Conservation (phyloP, 2,888 invertebrate species). For the Gnatocerus cornutus region DNA sequence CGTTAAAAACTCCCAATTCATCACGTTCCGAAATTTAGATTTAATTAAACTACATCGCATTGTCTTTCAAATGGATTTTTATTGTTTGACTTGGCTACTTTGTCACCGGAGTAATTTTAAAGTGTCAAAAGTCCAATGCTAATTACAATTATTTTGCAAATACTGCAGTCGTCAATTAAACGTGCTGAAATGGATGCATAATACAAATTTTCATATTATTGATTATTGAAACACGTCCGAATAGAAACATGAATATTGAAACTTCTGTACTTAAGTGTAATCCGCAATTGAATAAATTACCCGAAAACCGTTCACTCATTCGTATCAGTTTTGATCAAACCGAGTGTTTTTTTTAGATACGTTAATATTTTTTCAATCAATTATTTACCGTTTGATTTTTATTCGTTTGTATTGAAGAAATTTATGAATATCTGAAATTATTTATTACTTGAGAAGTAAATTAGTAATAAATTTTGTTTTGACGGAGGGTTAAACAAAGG, state of each 20-base stretch:
- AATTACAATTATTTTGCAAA: neutral
- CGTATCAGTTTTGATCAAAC: no score
- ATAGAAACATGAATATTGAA: conserved; percentile 2
- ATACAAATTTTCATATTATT: neutral
- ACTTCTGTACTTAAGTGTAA: neutral
- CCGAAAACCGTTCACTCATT: no score
- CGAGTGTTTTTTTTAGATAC: no score
- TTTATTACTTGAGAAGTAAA: conserved; percentile 26
- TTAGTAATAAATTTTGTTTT: conserved; percentile 43
- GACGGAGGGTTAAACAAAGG: conserved; percentile 39
- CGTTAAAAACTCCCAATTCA: no score
- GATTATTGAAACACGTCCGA: neutral
- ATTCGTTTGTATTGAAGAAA: neutral
- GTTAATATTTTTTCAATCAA: no score
- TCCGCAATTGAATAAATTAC: neutral
- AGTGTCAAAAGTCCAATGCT: neutral
- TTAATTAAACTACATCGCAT: no score
- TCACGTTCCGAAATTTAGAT: no score
- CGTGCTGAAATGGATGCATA: neutral
- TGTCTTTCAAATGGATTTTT: neutral
- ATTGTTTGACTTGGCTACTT: neutral
- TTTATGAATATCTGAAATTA: conserved; percentile 15
- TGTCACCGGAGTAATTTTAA: neutral
- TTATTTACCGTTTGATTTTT: no score
- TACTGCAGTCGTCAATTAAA: neutral